Percentiles rank a stretch among this genome's conserved stretches.
Conservation (phyloP, 2,113 vertebrate species). For the Rhinopomastus cyanomelas region DNA sequence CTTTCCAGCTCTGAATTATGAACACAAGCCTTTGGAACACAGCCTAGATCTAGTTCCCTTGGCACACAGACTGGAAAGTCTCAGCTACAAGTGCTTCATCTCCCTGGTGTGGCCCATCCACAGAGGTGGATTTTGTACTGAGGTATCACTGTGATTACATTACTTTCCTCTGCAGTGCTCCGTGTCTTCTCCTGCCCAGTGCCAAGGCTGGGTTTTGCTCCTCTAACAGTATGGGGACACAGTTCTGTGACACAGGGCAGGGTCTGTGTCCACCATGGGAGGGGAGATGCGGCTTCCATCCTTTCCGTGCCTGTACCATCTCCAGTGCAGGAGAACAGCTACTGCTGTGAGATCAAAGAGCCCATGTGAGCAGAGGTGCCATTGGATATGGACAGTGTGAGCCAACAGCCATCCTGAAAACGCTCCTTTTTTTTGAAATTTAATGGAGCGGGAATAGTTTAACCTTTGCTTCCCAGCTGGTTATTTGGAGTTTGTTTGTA, state of each 20-base stretch:
- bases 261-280: not conserved
- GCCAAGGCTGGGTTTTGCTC: accelerated
- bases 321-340: accelerated
- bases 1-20: not conserved
- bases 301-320: not conserved
- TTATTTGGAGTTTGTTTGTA: not conserved
- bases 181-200: not conserved
- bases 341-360: not conserved
- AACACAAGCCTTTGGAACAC: not conserved
- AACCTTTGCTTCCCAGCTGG: not conserved
- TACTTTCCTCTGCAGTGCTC: not conserved
- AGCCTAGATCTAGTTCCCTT: not conserved
- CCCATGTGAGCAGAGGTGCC: not conserved
- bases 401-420: not conserved
- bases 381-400: accelerated
- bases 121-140: not conserved
- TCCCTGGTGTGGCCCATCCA: not conserved
- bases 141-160: accelerated
- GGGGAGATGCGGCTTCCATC: not conserved
- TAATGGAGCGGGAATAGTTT: not conserved
- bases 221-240: not conserved
- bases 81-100: not conserved
- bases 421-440: not conserved
- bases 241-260: not conserved
- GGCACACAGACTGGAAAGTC: not conserved